Percentiles rank a stretch among this genome's conserved stretches.
phyloP scores from a whole-genome alignment of 2,797 vertebrate species.

The Capromys pilorides region DNA sequence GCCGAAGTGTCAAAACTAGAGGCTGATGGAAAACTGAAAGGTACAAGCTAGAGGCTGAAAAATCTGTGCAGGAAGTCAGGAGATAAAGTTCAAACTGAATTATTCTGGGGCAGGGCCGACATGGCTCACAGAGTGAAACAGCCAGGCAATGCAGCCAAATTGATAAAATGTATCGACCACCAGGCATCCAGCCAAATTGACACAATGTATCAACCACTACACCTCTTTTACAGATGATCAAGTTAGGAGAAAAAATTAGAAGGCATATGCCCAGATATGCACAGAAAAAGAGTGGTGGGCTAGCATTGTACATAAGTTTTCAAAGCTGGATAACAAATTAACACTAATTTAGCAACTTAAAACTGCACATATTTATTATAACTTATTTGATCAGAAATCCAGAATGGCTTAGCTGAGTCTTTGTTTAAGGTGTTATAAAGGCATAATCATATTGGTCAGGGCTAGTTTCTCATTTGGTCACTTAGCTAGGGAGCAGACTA shows the following conservation, averaged over 20 bases:
- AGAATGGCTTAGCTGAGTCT: not conserved
- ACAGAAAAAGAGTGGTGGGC: not conserved
- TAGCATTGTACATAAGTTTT: not conserved
- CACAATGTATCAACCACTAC: too few relatives aligned
- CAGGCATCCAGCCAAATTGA: too few relatives aligned
- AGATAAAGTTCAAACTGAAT: too few relatives aligned
- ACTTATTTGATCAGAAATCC: slow-evolving; percentile 10
- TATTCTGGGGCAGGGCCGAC: too few relatives aligned
- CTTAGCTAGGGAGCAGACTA: not conserved
- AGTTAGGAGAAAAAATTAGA: not conserved
- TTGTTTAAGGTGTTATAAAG: not conserved
- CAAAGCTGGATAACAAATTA: not conserved
- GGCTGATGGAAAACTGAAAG: too few relatives aligned
- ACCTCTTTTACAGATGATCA: not conserved
- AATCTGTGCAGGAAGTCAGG: too few relatives aligned
- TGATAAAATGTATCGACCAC: too few relatives aligned
- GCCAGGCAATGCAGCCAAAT: too few relatives aligned
- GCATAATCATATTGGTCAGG: not conserved
- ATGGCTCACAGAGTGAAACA: too few relatives aligned
- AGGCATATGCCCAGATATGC: not conserved
- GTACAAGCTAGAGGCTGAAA: too few relatives aligned
- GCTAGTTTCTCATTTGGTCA: slow-evolving; percentile 16
- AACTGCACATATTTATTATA: not conserved
- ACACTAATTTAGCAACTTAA: slow-evolving; percentile 19
- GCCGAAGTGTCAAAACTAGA: too few relatives aligned